phyloP scores from a whole-genome alignment of 2,888 invertebrate species.

The Mechanitis mazaeus region DNA sequence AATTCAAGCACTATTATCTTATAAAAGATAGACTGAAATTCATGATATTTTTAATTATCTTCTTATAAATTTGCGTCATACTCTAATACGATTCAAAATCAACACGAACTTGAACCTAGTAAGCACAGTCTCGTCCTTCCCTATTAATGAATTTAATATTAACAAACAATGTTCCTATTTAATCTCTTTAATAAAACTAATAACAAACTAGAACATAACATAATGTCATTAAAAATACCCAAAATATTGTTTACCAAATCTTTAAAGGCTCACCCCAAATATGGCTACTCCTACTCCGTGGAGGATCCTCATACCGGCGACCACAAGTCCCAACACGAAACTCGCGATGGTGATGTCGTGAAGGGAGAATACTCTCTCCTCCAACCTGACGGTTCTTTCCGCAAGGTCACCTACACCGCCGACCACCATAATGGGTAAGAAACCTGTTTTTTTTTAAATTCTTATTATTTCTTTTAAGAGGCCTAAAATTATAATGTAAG shows the following conservation, averaged over 20 bases:
- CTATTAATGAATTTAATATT: neutral
- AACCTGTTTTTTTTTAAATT: neutral
- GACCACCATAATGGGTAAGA: conserved; percentile 73
- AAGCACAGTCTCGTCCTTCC: no score
- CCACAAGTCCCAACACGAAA: conserved; percentile 76
- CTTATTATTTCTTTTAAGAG: neutral
- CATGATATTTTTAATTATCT: no score
- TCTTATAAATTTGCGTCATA: no score
- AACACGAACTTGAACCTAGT: no score
- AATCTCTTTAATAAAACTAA: neutral
- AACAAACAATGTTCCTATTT: neutral
- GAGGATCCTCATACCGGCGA: conserved; percentile 78
- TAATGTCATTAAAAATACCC: neutral
- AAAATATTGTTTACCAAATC: no score
- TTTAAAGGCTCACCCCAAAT: conserved; percentile 69
- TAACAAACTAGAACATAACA: neutral
- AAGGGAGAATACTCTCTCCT: conserved; percentile 76
- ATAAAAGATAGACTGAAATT: neutral
- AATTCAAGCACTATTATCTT: neutral
- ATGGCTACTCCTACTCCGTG: conserved; percentile 76
- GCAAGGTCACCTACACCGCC: conserved; percentile 77
- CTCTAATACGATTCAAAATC: no score
- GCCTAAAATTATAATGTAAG: no score
- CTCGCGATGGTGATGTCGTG: conserved; percentile 75
- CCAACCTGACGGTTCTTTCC: conserved; percentile 77